Evolutionary conservation across 2,113 vertebrate species (phyloP).

Genomic region (Corvus moneduloides): DNA sequence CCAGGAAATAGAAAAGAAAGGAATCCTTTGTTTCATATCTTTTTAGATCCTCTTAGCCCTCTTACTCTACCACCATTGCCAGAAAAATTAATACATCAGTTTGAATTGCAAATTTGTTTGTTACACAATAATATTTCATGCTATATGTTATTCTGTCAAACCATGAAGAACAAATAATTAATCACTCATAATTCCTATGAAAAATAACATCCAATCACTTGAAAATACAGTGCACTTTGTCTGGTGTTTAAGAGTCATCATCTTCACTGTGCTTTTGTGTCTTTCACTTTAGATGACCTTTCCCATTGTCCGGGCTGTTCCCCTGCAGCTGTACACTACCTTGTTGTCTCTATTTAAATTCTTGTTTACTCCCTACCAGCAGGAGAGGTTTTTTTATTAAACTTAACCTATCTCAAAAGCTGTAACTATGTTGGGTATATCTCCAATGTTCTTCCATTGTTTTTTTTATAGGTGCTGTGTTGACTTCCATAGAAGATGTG

Average conservation of each 20-base stretch:
- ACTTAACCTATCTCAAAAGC: neutral
- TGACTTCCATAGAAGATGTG: conserved; percentile 79
- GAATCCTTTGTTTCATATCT: neutral
- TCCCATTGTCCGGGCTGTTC: neutral
- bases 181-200: neutral
- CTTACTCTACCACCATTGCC: neutral
- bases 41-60: neutral
- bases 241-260: neutral
- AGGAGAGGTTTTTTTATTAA: neutral
- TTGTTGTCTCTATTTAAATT: neutral
- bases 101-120: neutral
- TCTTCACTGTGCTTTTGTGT: neutral
- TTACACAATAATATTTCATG: accelerated
- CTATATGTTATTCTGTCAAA: neutral
- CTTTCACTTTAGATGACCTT: neutral
- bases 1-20: neutral
- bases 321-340: neutral
- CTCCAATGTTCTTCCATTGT: accelerated
- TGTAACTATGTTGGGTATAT: neutral
- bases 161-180: neutral
- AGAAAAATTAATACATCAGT: neutral
- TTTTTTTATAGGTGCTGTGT: conserved; percentile 70
- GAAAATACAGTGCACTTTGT: neutral
- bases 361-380: neutral
- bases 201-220: neutral